Base-by-base conservation (phyloP, 2,113 vertebrate species). In the Amblyopsis rosae region DNA sequence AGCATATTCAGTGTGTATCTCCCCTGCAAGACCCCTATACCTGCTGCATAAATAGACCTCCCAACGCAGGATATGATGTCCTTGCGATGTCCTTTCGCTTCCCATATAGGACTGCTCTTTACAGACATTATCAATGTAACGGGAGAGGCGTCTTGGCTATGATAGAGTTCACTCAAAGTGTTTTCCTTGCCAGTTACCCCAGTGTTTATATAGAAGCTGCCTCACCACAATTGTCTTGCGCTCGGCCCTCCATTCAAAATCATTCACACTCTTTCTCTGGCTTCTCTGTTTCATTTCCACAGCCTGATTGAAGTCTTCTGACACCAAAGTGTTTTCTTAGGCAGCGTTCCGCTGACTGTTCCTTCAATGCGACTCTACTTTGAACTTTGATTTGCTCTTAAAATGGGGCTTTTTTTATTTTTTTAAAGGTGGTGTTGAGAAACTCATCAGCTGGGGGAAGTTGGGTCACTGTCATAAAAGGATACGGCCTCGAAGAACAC, bases 311-410 rank as follows among this genome's bases (percentile, higher is more conserved):
- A 89, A 88, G 82, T 82, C 80, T 66, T 81, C 84, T 73, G 78
- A 86, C 87, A 76, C 83, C 81, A 84, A 86, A 87, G 83, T 87
- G 84, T 86, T 88, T 88, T 83, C 84, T 90, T 79, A 83, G 83
- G 78, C 73, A 78, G 78, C 84, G 75, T 80, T 82, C 81, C 47
- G 63, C 81, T 78, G 85, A 83, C 83, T 84, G 79, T 82, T 83
- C 82, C 80, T 83, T 82, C 88, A 85, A 84, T 85, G 83, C 76
- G 73, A 76, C 77, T 85, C 77, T 70, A 79, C 82, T 86, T 86
- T 87, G 82, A 89, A 88, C 88, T 86, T 88, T 86, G 85, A 88
- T 87, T 89, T 86, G 82, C 80, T 86, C 76, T 83, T 77, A 77
- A 87, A 86, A 85, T 77, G 59, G 74, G 46, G 65, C 15, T 5